These are phyloP conservation scores for Hippocampus zosterae DNA, from an alignment of 2,113 vertebrate genomes.

Conservation along the genomic window DNA sequence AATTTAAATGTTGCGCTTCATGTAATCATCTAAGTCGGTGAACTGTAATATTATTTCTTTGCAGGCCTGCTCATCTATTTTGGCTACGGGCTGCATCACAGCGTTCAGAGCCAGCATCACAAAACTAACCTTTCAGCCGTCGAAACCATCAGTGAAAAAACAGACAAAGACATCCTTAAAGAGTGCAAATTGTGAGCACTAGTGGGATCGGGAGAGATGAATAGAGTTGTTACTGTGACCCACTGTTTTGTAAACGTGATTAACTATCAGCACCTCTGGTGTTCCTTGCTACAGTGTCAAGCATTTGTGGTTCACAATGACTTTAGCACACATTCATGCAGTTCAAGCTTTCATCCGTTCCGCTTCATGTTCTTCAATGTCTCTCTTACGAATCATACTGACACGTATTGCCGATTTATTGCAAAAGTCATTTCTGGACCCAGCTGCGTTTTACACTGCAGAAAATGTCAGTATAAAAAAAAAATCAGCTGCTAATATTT, in stretches of 20 bases:
- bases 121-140: background rate
- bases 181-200: constrained; percentile 50
- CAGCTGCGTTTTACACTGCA: constrained; percentile 5
- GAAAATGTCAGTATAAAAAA: constrained; percentile 9
- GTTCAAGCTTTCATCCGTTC: background rate
- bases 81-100: constrained; percentile 75
- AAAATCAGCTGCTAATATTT: background rate
- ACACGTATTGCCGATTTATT: background rate
- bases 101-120: constrained; percentile 56
- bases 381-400: constrained; percentile 1
- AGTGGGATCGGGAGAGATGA: background rate
- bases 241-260: constrained; percentile 13
- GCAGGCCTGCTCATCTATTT: constrained; percentile 82
- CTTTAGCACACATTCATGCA: constrained; percentile 5
- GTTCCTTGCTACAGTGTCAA: constrained; percentile 2
- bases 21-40: background rate
- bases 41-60: constrained; percentile 2
- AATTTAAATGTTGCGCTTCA: background rate
- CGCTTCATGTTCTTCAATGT: background rate
- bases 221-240: constrained; percentile 43
- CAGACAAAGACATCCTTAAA: constrained; percentile 29
- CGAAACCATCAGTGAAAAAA: constrained; percentile 41
- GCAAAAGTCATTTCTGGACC: background rate
- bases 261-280: background rate
- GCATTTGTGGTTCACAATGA: background rate